Evolutionary conservation across 2,113 vertebrate genomes (phyloP).

Genomic region (Pagrus major): DNA sequence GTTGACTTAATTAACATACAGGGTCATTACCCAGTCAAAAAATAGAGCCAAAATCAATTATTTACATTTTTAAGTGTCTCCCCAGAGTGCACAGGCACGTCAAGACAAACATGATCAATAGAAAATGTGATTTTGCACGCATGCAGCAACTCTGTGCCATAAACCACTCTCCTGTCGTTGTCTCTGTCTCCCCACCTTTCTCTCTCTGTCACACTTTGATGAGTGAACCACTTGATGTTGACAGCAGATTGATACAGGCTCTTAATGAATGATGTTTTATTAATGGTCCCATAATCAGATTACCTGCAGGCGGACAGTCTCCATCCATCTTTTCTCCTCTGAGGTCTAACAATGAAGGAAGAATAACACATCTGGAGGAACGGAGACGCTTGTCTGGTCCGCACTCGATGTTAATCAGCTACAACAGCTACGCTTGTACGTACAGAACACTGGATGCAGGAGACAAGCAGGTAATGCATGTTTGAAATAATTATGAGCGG

Average conservation of each 20-base stretch:
- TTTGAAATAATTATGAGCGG: background rate
- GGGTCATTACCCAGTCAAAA: constrained; percentile 20
- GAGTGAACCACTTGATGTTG: constrained; percentile 71
- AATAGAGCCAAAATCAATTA: constrained; percentile 26
- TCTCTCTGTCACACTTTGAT: constrained; percentile 57
- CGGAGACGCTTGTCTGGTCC: constrained; percentile 28
- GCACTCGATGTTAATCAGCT: constrained; percentile 15
- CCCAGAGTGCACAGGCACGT: constrained; percentile 7
- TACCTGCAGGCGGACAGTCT: constrained; percentile 77
- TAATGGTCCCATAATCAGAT: constrained; percentile 83
- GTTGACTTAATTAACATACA: constrained; percentile 48
- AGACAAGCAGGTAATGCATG: constrained; percentile 17
- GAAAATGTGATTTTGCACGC: constrained; percentile 39
- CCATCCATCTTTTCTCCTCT: constrained; percentile 73
- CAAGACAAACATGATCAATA: constrained; percentile 44
- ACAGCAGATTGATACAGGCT: constrained; percentile 74
- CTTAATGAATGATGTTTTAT: constrained; percentile 84
- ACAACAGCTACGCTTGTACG: constrained; percentile 6
- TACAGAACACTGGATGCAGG: background rate
- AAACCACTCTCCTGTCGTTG: background rate
- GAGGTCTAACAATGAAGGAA: constrained; percentile 57
- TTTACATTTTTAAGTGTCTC: constrained; percentile 28
- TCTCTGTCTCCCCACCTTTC: constrained; percentile 4
- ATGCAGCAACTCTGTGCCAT: constrained; percentile 4
- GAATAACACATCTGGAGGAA: constrained; percentile 67